phyloP scores from a whole-genome alignment of 2,113 vertebrate species.

The Eolophus roseicapilla region DNA sequence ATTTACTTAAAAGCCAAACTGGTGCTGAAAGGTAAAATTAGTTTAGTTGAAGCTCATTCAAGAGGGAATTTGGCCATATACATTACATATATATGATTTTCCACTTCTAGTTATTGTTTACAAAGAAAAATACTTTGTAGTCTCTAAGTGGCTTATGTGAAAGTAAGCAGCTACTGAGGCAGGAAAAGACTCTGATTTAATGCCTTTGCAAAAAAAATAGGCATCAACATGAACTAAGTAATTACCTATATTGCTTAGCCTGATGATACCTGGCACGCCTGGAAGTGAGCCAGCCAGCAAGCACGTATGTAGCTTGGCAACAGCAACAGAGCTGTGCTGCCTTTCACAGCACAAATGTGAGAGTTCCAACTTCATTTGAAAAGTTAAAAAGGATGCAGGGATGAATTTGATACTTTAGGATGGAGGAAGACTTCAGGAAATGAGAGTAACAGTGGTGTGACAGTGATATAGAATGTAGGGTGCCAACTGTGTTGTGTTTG shows the following conservation, averaged over 20 bases:
- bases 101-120: not conserved
- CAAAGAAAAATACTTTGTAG: not conserved
- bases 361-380: not conserved
- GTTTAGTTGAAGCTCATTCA: not conserved
- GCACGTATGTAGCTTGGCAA: not conserved
- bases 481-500: not conserved
- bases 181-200: not conserved
- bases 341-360: not conserved
- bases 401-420: not conserved
- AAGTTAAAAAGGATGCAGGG: not conserved
- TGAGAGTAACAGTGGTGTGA: accelerated
- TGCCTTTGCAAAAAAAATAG: not conserved
- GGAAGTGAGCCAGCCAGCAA: not conserved
- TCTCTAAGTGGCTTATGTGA: not conserved
- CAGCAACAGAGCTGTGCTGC: not conserved
- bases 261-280: accelerated
- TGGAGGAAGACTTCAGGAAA: not conserved
- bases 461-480: not conserved
- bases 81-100: not conserved
- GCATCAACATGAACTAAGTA: not conserved
- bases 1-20: not conserved
- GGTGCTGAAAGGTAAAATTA: not conserved
- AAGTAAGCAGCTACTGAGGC: not conserved
- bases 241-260: not conserved
- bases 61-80: not conserved